Evolutionary conservation across 2,888 invertebrate genomes (phyloP), one percentile per base, ranked within the genome.

Genomic region (Luperina testacea): DNA sequence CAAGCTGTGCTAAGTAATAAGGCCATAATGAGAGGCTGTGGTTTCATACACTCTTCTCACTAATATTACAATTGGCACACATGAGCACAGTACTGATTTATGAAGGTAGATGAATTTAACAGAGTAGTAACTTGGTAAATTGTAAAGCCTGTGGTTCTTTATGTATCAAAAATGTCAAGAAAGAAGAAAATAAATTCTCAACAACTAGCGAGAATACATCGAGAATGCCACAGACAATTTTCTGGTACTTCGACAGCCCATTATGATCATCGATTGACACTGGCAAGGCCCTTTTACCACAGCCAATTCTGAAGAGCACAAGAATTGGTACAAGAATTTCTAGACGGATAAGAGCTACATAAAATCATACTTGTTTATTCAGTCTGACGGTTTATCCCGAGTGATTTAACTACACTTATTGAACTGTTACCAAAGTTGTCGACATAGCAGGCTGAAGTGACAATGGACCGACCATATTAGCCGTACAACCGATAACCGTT

Each of bases 251-350:
- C 42, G 5, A 24, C 42, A 67, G 42, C 17, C 76, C 67, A 86
- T 86, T 79, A 77, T 65, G 75, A 64, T 70, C 69, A 68, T 82
- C 69, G 11, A 77, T 73, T 73, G 72, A 27, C 59, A 75, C 45
- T 38, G n/a, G 59, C 42, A 68, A 45, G 64, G 38, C 59, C 48
- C 72, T 81, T 65, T 76, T 51, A 73, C 73, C 72, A 70, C 51
- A 72, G 42, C 17, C 69, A 80, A 75, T 87, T 42, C 59, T 69
- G 13, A 73, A 77, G 11, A 38, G 13, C 9, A 70, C 24, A 32
- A n/a, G n/a, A n/a, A n/a, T 63, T 20, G 7, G 8, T 48, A 9
- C n/a, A 20, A 38, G 27, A 69, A 64, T 72, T 59, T 64, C 64
- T 57, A 57, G 8, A 51, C 6, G 63, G n/a, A 24, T 61, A 24